A percentile compares a stretch with the other conserved stretches of the same genome.
Evolutionary conservation across 2,888 invertebrate genomes (phyloP).

Genomic region (Troides oblongomaculatus): DNA sequence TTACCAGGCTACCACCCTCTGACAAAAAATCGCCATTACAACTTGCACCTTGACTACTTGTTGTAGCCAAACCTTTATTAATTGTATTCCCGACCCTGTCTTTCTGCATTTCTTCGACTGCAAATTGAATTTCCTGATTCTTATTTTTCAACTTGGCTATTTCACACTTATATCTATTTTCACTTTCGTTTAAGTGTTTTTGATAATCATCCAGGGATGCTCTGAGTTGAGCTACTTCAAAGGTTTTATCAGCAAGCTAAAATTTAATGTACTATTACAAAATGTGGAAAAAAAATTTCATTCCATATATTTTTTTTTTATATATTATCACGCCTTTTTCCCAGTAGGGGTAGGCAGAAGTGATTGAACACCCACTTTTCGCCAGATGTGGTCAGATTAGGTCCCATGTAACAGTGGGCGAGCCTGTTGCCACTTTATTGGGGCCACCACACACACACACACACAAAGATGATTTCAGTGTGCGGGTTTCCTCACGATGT

Average conservation of each 20-base stretch:
- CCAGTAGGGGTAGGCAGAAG: no score
- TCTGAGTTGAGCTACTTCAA: conserved; percentile 84
- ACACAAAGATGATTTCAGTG: no score
- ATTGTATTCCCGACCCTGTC: conserved; percentile 64
- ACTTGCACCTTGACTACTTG: conserved; percentile 70
- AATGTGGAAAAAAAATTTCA: not conserved
- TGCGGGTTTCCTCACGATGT: no score
- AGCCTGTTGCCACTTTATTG: no score
- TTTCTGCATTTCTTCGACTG: conserved; percentile 65
- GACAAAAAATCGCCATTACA: conserved; percentile 76
- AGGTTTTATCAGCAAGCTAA: conserved; percentile 88
- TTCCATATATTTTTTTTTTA: not conserved
- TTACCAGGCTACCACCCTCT: conserved; percentile 82
- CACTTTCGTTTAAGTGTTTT: conserved; percentile 81
- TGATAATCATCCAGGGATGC: conserved; percentile 85
- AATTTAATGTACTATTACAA: conserved; percentile 23
- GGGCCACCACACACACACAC: no score
- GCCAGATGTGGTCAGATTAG: no score
- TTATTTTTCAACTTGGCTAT: conserved; percentile 80
- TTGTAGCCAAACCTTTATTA: conserved; percentile 53
- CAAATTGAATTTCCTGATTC: conserved; percentile 73
- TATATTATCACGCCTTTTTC: no score
- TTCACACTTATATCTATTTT: conserved; percentile 80
- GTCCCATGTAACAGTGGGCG: no score
- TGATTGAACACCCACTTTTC: no score